These are phyloP conservation scores for Drosophila watanabei DNA, from an alignment of 1,140 invertebrate genomes.

Conservation along the genomic window DNA sequence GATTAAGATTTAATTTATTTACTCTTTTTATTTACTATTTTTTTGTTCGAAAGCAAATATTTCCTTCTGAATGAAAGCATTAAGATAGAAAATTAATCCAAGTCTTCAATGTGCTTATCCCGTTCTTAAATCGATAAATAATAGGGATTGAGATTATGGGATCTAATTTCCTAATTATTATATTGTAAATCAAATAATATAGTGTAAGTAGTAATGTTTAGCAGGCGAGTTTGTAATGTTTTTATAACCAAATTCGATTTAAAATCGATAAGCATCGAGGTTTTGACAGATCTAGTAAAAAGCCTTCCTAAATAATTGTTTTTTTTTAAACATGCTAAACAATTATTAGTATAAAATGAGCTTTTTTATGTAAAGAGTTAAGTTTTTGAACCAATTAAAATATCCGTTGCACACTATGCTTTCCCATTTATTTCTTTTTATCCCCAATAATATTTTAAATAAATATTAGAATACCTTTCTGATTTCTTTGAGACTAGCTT, in stretches of 20 bases:
- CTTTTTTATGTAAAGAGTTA: background rate
- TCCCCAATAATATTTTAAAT: too few species aligned
- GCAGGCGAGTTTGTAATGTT: background rate
- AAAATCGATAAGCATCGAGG: background rate
- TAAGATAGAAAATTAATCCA: background rate
- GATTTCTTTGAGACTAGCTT: background rate
- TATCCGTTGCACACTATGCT: background rate
- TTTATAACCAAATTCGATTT: background rate
- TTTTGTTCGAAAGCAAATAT: too few species aligned
- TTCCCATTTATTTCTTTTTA: background rate
- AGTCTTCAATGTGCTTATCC: background rate
- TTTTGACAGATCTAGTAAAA: too few species aligned
- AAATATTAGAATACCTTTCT: background rate
- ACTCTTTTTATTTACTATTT: too few species aligned
- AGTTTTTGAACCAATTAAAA: too few species aligned
- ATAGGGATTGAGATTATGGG: background rate
- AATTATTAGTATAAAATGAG: background rate
- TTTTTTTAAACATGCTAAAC: background rate
- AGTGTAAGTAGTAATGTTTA: too few species aligned
- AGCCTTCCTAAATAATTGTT: background rate
- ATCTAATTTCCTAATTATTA: background rate
- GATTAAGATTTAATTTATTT: too few species aligned
- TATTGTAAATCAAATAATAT: too few species aligned
- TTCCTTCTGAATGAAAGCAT: background rate
- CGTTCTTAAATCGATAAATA: background rate